These are phyloP conservation scores for Masnerella sp. DNA, from an alignment of 2,888 invertebrate species.

Conservation along the genomic window DNA sequence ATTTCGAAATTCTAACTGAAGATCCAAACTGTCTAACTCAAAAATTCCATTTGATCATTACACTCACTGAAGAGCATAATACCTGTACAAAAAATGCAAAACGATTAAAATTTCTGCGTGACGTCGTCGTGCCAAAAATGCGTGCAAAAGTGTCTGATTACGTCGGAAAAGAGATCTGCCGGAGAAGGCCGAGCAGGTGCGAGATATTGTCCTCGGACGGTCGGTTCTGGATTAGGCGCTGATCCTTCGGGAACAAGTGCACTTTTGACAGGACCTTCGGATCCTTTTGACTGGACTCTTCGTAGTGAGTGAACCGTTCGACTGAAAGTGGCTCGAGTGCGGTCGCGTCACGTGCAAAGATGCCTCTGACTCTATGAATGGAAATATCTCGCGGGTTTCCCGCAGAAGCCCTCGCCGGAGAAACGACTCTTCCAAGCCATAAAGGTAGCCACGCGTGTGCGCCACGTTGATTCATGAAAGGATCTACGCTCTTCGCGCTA, in stretches of 20 bases:
- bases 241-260: constrained; percentile 9
- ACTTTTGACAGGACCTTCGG: neutral
- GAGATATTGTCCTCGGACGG: constrained; percentile 32
- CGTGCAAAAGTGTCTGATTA: constrained; percentile 49
- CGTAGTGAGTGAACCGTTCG: constrained; percentile 10
- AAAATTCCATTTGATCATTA: too few species aligned
- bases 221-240: constrained; percentile 32
- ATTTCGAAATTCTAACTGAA: too few species aligned
- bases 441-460: constrained; percentile 73
- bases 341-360: constrained; percentile 68
- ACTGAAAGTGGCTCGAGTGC: constrained; percentile 9
- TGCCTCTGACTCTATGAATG: constrained; percentile 72
- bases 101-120: too few species aligned
- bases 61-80: too few species aligned
- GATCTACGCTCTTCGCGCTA: constrained; percentile 26
- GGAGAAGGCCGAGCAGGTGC: constrained; percentile 51
- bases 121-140: constrained; percentile 37
- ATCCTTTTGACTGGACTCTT: too few species aligned
- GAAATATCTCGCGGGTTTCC: constrained; percentile 74
- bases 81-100: too few species aligned
- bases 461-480: constrained; percentile 70
- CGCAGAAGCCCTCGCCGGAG: constrained; percentile 72
- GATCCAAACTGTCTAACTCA: too few species aligned
- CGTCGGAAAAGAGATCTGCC: constrained; percentile 47
- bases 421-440: constrained; percentile 76